Conservation (phyloP, 2,888 invertebrate genomes). For the Pachliopta kotzebuea region DNA sequence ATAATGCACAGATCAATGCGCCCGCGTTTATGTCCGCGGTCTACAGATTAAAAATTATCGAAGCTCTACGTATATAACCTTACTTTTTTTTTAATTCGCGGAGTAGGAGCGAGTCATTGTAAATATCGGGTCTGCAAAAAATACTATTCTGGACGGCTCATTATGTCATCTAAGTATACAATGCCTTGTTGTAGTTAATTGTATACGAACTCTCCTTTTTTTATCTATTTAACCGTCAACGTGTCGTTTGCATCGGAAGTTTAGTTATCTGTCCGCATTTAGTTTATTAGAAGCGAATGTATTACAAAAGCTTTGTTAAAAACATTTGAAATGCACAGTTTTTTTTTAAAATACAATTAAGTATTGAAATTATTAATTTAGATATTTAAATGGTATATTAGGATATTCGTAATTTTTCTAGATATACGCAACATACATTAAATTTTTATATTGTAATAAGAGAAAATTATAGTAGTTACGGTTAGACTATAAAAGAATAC, state of each 20-base stretch:
- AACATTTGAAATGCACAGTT: constrained; percentile 14
- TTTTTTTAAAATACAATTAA: neutral
- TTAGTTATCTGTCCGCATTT: constrained; percentile 31
- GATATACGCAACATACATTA: constrained; percentile 5
- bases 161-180: constrained; percentile 58
- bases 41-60: constrained; percentile 24
- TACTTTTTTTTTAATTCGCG: constrained; percentile 20
- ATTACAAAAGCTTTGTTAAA: constrained; percentile 36
- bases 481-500: constrained; percentile 4
- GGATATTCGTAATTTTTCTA: neutral
- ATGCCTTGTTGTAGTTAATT: constrained; percentile 44
- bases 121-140: constrained; percentile 49
- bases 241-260: constrained; percentile 18
- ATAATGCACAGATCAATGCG: constrained; percentile 17
- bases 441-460: neutral
- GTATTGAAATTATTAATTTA: neutral
- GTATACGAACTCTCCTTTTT: constrained; percentile 23
- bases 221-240: constrained; percentile 24
- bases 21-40: constrained; percentile 4
- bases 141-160: constrained; percentile 69
- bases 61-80: constrained; percentile 16
- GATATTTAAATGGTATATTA: neutral
- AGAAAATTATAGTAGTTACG: neutral
- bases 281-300: constrained; percentile 29
- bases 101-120: constrained; percentile 26